A percentile compares a stretch with the other conserved stretches of the same genome.
phyloP scores from a whole-genome alignment of 2,113 vertebrate species.

The Cheilinus undulatus region DNA sequence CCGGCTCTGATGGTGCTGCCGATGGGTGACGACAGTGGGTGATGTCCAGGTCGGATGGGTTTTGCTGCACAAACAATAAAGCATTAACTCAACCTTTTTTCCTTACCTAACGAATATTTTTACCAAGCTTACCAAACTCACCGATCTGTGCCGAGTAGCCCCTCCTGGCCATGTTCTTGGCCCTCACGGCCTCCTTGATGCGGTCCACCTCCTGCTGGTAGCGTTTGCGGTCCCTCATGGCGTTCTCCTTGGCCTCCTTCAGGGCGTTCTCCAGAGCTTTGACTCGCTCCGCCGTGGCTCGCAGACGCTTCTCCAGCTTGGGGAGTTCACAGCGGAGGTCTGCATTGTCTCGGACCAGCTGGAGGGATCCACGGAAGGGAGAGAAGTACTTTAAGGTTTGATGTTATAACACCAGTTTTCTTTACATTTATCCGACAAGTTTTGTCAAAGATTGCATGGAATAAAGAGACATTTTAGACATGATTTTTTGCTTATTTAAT shows the following conservation, averaged over 20 bases:
- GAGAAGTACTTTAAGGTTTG: not conserved
- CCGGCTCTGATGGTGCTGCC: slow-evolving; percentile 86
- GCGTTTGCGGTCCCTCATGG: slow-evolving; percentile 92
- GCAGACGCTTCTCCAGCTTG: slow-evolving; percentile 94
- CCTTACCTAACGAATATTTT: too few species aligned
- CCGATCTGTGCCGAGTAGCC: slow-evolving; percentile 92
- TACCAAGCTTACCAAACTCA: too few species aligned
- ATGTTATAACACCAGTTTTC: too few species aligned
- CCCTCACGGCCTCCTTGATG: slow-evolving; percentile 94
- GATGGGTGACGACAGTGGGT: slow-evolving; percentile 89
- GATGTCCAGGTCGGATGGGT: slow-evolving; percentile 93
- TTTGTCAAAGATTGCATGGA: too few species aligned
- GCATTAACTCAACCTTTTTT: too few species aligned
- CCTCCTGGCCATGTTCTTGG: slow-evolving; percentile 92
- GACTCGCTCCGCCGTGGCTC: slow-evolving; percentile 91
- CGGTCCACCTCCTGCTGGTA: slow-evolving; percentile 98
- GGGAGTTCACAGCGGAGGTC: slow-evolving; percentile 97
- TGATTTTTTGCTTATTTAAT: too few species aligned
- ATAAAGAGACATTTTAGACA: too few species aligned
- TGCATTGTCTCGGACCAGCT: slow-evolving; percentile 95
- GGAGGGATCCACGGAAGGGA: not conserved
- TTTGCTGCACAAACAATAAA: slow-evolving; percentile 84
- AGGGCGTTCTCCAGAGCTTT: slow-evolving; percentile 93
- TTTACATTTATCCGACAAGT: not conserved
- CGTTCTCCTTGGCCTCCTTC: slow-evolving; percentile 94